Percentiles rank a stretch among this genome's conserved stretches.
Evolutionary conservation across 2,797 vertebrate species (phyloP).

Genomic region (Delichon dasypus): DNA sequence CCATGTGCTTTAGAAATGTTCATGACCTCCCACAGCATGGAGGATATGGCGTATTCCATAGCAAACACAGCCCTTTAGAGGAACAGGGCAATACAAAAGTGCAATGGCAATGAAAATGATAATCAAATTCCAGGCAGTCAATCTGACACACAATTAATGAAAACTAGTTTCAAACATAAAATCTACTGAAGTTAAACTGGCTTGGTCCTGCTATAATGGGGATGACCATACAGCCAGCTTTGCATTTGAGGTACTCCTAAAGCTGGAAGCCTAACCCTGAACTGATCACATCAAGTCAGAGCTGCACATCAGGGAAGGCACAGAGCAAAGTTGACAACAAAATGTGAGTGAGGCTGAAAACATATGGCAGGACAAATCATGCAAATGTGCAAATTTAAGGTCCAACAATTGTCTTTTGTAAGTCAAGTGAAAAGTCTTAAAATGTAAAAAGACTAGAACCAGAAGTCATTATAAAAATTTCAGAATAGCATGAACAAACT

Average conservation of each 20-base stretch:
- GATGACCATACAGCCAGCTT: neutral
- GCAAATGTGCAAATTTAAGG: neutral
- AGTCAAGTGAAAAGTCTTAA: conserved; percentile 7
- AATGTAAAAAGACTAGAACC: conserved; percentile 2
- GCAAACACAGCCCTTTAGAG: neutral
- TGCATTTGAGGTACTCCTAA: neutral
- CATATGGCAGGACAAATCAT: neutral
- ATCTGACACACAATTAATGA: neutral
- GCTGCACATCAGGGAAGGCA: neutral
- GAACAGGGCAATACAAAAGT: neutral
- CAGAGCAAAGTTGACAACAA: neutral
- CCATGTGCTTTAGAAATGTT: neutral
- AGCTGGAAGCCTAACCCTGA: neutral
- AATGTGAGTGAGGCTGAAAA: neutral
- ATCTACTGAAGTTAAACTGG: neutral
- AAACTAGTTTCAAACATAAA: neutral
- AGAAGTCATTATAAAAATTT: neutral
- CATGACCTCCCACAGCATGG: neutral
- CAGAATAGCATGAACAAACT: neutral
- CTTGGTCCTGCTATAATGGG: neutral
- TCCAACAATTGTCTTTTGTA: neutral
- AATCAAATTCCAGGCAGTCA: neutral
- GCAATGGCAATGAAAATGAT: neutral
- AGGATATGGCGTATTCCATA: neutral
- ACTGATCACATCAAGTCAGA: neutral